Percentiles rank a stretch among this genome's conserved stretches.
Conservation (phyloP, 2,888 invertebrate genomes). For the Ochropacha duplaris region DNA sequence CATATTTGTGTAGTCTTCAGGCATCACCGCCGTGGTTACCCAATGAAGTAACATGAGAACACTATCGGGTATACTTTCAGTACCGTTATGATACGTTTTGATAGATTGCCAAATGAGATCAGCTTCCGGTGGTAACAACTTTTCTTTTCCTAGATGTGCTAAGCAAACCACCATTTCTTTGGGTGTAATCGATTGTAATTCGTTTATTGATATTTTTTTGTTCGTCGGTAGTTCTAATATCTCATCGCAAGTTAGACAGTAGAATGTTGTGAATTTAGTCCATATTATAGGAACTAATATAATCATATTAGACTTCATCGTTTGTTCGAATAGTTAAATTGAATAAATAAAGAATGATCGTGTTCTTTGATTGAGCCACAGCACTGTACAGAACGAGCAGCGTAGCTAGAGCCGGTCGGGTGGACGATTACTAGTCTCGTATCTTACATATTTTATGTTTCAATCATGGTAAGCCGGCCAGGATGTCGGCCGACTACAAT, state of each 20-base stretch:
- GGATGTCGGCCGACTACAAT: neutral
- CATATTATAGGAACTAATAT: slow-evolving; percentile 8
- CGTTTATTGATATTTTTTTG: slow-evolving; percentile 34
- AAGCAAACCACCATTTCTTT: slow-evolving; percentile 63
- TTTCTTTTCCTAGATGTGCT: slow-evolving; percentile 57
- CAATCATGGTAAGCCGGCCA: neutral
- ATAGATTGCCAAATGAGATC: slow-evolving; percentile 65
- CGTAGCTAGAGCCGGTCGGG: too few species aligned
- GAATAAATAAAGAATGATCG: neutral
- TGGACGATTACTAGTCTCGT: neutral
- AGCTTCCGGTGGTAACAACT: slow-evolving; percentile 48
- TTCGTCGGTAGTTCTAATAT: slow-evolving; percentile 45
- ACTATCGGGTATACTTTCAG: slow-evolving; percentile 66
- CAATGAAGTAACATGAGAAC: slow-evolving; percentile 67
- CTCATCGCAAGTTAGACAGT: slow-evolving; percentile 50
- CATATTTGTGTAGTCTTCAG: slow-evolving; percentile 76
- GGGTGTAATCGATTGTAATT: slow-evolving; percentile 48
- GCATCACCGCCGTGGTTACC: slow-evolving; percentile 71
- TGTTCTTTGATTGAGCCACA: neutral
- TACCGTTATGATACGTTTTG: slow-evolving; percentile 51
- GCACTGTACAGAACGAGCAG: neutral
- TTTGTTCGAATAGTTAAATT: neutral
- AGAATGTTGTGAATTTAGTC: slow-evolving; percentile 12
- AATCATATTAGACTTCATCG: slow-evolving; percentile 6
- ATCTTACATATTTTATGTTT: slow-evolving; percentile 1